A percentile compares a stretch with the other conserved stretches of the same genome.
phyloP scores from a whole-genome alignment of 2,888 invertebrate genomes.

The Atrina japonica region DNA sequence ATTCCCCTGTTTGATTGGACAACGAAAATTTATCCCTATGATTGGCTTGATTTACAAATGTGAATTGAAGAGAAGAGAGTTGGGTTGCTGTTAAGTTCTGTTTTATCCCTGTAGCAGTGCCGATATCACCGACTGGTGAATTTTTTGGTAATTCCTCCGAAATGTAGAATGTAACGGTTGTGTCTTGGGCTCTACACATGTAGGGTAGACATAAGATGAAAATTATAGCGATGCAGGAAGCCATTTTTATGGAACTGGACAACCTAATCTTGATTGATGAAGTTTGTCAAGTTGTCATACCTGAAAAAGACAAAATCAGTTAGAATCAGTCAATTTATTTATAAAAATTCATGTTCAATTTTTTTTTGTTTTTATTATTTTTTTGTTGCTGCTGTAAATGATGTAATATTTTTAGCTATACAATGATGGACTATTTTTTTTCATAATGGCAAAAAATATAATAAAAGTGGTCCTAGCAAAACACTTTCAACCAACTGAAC shows the following conservation, averaged over 20 bases:
- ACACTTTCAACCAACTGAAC: too few relatives aligned
- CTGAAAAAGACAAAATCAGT: too few relatives aligned
- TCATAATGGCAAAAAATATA: too few relatives aligned
- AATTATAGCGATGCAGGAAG: not conserved
- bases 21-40: constrained; percentile 45
- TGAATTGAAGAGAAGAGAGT: constrained; percentile 11
- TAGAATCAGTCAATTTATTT: too few relatives aligned
- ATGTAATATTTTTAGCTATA: too few relatives aligned
- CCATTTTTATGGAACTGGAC: not conserved
- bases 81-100: constrained; percentile 3
- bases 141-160: constrained; percentile 8
- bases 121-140: constrained; percentile 8
- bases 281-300: too few relatives aligned
- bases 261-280: not conserved
- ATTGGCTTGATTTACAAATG: constrained; percentile 5
- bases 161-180: constrained; percentile 8
- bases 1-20: constrained; percentile 50
- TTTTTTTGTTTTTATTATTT: too few relatives aligned
- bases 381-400: too few relatives aligned
- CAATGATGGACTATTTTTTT: too few relatives aligned
- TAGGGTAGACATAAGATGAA: not conserved
- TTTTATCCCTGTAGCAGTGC: not conserved
- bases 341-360: too few relatives aligned
- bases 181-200: not conserved
- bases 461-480: too few relatives aligned